phyloP scores from a whole-genome alignment of 1,140 invertebrate species.

The Ctenoplectra terminalis region DNA sequence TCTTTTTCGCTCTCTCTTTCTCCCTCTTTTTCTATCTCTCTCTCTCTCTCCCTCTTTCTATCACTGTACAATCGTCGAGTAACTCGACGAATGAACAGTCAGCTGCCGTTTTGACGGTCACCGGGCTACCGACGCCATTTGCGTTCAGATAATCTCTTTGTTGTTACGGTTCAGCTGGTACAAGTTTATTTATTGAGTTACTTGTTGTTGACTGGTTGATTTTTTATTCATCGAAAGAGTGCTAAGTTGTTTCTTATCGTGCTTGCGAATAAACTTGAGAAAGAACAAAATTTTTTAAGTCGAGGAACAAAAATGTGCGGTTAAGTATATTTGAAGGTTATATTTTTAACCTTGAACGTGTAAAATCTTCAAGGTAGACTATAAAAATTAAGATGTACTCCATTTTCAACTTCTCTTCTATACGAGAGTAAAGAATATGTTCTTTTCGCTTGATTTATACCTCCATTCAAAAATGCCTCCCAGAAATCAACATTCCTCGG shows the following conservation, averaged over 20 bases:
- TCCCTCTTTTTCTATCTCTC: conserved; percentile 18
- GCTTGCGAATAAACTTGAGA: too few relatives aligned
- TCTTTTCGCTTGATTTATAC: too few relatives aligned
- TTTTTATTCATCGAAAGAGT: neutral
- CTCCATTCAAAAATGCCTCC: neutral
- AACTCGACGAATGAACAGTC: conserved; percentile 56
- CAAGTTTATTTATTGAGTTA: conserved; percentile 8
- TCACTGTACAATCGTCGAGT: conserved; percentile 16
- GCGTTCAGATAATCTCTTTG: conserved; percentile 8
- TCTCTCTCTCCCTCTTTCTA: conserved; percentile 36
- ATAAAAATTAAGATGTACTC: too few relatives aligned
- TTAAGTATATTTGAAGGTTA: too few relatives aligned
- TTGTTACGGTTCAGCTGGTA: neutral
- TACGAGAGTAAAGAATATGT: too few relatives aligned
- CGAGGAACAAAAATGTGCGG: too few relatives aligned
- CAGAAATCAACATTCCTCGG: neutral
- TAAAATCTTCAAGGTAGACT: too few relatives aligned
- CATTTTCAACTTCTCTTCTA: too few relatives aligned
- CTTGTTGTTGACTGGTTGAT: neutral
- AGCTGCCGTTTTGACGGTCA: conserved; percentile 58
- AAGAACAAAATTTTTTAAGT: too few relatives aligned
- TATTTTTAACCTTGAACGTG: too few relatives aligned
- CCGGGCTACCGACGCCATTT: conserved; percentile 48
- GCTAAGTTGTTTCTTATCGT: neutral
- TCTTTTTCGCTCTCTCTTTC: conserved; percentile 11